A percentile compares a stretch with the other conserved stretches of the same genome.
Evolutionary conservation across 2,888 invertebrate genomes (phyloP).

Genomic region (Erebia palarica): DNA sequence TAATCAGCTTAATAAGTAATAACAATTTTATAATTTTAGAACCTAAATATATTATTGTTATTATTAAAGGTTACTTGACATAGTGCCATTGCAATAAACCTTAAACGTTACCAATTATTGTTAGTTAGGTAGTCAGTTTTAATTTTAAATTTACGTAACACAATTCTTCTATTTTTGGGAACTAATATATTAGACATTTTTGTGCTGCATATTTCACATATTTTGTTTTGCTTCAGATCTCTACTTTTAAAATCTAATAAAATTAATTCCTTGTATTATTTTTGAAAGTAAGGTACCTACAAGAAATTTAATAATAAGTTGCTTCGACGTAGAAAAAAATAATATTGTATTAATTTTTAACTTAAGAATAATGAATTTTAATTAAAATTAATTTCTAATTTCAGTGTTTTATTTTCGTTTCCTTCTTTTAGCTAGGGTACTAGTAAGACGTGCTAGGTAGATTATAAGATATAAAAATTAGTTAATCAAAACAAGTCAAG

Average conservation of each 20-base stretch:
- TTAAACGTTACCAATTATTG: constrained; percentile 43
- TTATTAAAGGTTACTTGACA: constrained; percentile 32
- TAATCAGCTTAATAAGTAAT: constrained; percentile 2
- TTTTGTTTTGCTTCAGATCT: constrained; percentile 12
- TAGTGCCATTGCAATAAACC: constrained; percentile 43
- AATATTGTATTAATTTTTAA: constrained; percentile 10
- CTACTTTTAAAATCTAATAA: constrained; percentile 9
- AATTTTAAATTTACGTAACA: constrained; percentile 27
- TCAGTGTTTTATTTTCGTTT: neutral
- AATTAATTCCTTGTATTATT: neutral
- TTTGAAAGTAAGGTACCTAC: neutral
- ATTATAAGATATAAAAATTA: too few relatives aligned
- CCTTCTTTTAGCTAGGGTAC: neutral
- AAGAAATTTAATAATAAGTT: neutral
- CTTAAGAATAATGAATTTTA: constrained; percentile 21
- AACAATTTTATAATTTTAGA: constrained; percentile 2
- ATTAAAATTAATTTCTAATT: constrained; percentile 25
- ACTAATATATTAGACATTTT: neutral
- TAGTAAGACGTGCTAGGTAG: too few relatives aligned
- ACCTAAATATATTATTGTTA: neutral
- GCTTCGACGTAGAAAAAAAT: neutral
- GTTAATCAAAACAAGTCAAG: too few relatives aligned
- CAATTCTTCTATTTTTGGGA: constrained; percentile 24
- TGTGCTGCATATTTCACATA: neutral
- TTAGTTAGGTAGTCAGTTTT: constrained; percentile 34